Conservation (phyloP, 1,140 invertebrate species). For the Parasteatoda tepidariorum region DNA sequence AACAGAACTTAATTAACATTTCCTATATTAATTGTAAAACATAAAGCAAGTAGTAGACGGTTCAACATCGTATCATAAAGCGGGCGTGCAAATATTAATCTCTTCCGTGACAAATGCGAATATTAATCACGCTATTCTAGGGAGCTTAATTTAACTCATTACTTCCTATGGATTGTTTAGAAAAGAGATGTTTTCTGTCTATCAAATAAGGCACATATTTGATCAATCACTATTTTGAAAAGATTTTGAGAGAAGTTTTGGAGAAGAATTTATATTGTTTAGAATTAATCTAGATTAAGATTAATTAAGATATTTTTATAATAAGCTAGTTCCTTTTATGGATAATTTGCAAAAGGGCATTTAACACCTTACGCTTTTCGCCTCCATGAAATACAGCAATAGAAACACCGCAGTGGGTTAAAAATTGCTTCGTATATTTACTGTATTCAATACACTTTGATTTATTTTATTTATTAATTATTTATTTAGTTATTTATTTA, state of each 20-base stretch:
- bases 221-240: background rate
- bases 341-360: too few relatives aligned
- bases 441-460: too few relatives aligned
- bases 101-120: background rate
- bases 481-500: too few relatives aligned
- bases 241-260: background rate
- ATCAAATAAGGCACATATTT: too few relatives aligned
- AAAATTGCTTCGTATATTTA: too few relatives aligned
- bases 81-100: background rate
- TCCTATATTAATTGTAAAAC: background rate
- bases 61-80: background rate
- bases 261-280: too few relatives aligned
- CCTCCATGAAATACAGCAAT: too few relatives aligned
- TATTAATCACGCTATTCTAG: background rate
- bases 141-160: background rate
- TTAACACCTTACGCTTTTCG: too few relatives aligned
- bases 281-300: background rate
- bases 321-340: background rate
- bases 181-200: too few relatives aligned
- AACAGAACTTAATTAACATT: background rate
- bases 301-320: background rate
- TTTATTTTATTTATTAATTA: too few relatives aligned
- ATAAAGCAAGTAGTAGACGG: background rate
- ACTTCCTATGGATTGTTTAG: background rate
- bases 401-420: too few relatives aligned